Percentiles rank a stretch among this genome's conserved stretches.
Conservation (phyloP, 1,140 invertebrate species). For the Drosophila biarmipes region DNA sequence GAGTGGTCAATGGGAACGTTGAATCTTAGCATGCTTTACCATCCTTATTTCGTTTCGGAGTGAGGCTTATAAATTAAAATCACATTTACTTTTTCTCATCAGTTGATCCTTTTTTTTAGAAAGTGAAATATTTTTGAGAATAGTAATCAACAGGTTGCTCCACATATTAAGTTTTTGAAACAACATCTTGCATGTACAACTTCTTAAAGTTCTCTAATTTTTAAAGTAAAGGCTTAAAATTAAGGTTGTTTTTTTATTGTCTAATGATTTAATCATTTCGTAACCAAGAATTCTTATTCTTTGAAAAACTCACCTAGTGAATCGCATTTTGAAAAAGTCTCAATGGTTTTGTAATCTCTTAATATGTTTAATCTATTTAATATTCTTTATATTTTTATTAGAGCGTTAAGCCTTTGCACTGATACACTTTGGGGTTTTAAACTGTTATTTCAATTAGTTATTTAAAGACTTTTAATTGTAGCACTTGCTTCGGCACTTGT, state of each 20-base stretch:
- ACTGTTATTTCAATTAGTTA: not conserved
- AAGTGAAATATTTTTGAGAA: too few species aligned
- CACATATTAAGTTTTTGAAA: too few species aligned
- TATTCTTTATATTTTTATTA: not conserved
- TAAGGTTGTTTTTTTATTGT: too few species aligned
- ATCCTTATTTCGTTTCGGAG: not conserved
- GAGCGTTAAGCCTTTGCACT: not conserved
- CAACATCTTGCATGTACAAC: too few species aligned
- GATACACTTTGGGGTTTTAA: not conserved
- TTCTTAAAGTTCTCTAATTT: too few species aligned
- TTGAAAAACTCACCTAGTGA: slow-evolving; percentile 57
- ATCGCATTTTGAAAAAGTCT: slow-evolving; percentile 56
- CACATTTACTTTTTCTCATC: too few species aligned
- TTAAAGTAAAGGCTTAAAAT: too few species aligned
- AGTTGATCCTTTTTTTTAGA: too few species aligned
- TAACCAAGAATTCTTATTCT: not conserved
- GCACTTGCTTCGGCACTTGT: slow-evolving; percentile 36
- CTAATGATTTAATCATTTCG: too few species aligned
- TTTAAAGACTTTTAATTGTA: not conserved
- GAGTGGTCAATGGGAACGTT: slow-evolving; percentile 36
- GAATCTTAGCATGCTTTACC: slow-evolving; percentile 27
- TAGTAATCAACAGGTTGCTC: too few species aligned
- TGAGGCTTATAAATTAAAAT: slow-evolving; percentile 1
- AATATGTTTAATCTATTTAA: not conserved
- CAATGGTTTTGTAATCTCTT: not conserved